Base-by-base conservation (phyloP, 2,888 invertebrate species). In the Brenthis daphne region DNA sequence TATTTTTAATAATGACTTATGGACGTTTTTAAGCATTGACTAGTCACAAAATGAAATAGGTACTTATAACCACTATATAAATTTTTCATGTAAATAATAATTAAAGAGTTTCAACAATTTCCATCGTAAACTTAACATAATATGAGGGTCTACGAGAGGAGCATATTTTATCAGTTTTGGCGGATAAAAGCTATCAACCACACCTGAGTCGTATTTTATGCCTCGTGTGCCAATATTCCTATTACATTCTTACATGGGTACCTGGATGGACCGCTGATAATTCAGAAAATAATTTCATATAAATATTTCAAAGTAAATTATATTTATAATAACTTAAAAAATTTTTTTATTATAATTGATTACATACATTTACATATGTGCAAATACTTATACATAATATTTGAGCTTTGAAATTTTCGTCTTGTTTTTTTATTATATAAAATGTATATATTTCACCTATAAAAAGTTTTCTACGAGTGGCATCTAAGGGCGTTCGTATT, bases 201-300 rank as follows among this genome's bases (percentile, higher is more conserved):
- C 91, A 92, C 91, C 90, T 90, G 90, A 90, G 89, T 85, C 89
- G 85, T 90, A 90, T 90, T 91, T 91, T 88, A 89, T 88, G 89
- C 84, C 82, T 82, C 81, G 83, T 84, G 83, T 86, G 87, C 89
- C 87, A 89, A 89, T 90, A 89, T 85, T 83, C 83, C 82, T 82
- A 81, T 81, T 80, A 76, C 80, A 77, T 78, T 74, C 74, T 76
- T 77, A 77, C 70, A 69, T 71, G 74, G 70, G 70, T 78, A 78
- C 79, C 77, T 77, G 73, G 68, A 65, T 65, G 69, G 69, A 63
- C 73, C 73, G 77, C 75, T 73, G 75, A 77, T 81, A 78, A 81
- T 81, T 79, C 77, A 47, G 37, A 6, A 55, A 64, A 64, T 64
- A 64, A 47, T 54, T 64, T 37, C 47, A 24, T 14, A 3, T 2